Base-by-base conservation (phyloP, 2,113 vertebrate species). In the Gorsachius goisagi region DNA sequence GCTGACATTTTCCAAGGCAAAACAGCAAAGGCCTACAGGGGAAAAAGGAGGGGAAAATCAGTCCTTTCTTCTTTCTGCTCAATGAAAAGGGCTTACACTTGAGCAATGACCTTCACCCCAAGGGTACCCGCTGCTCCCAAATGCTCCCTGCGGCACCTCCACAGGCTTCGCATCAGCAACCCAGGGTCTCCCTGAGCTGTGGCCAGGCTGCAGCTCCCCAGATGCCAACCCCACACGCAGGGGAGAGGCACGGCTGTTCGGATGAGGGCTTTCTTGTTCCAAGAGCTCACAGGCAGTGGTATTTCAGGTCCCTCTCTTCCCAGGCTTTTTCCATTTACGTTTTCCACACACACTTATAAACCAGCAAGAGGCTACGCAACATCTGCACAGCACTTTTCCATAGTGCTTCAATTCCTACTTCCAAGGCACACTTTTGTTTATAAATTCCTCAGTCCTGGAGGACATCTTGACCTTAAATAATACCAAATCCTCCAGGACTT, bases 111-210 rank as follows among this genome's bases (percentile, higher is more conserved):
- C 67, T 39, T 27, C 80, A 72, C 17, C 49, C 35, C 55, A 58
- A 47, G 82, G 37, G 26, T 19, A 27, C 9, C 24, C 17, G 13
- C 26, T n/a, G 52, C 50, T 50, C 59, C 58, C 68, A 26, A 15
- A 44, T 0, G 0, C 20, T 79, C 19, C 66, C 50, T 32, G 18
- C 2, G 7, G 39, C 15, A 20, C 22, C 67, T 35, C 79, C 3
- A 3, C 12, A 15, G 26, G 22, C 44, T 85, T 84, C 32, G n/a
- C 17, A 13, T 9, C 9, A 2, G 23, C 6, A 11, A 11, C 23
- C 22, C 0, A 0, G 44, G 58, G 19, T 15, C 4, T 41, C 63
- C 58, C 60, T 1, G 3, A 64, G 78, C 59, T 17, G 23, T 12
- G 47, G 6, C 44, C 68, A 68, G 56, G 69, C 32, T 78, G 52